Evolutionary conservation across 2,797 vertebrate genomes (phyloP), one percentile per base, ranked within the genome.

Genomic region (Gadopsis marmoratus): DNA sequence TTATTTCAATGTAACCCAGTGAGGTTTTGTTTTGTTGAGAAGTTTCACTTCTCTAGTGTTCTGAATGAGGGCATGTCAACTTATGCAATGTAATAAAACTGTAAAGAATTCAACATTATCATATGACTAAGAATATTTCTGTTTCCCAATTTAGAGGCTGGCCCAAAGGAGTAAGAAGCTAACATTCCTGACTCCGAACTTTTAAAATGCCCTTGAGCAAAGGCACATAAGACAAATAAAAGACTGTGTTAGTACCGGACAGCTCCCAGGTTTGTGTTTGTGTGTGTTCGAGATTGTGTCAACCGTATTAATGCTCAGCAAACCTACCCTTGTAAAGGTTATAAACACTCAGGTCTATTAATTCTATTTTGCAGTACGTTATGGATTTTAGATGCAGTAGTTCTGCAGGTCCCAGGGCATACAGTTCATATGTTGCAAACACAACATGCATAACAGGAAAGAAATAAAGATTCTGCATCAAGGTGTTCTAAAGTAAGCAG

Each of bases 11-110:
- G 1, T 35, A 37, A 26, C 2, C 11, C 14, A 1, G 26, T 26
- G 26, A 26, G 26, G 26, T 26, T 26, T 26, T 26, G 26, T 26
- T 26, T 26, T 26, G 26, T 26, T 26, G 26, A 26, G 26, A 26
- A 26, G 51, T 81, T 82, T 85, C 23, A 31, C 26, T 84, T 81
- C 31, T 59, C 55, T 23, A 1, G 4, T 14, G 1, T 10, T 62
- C 19, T 61, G 21, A 60, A 51, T 45, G 26, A 73, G 47, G 12
- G 3, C 11, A 33, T n/a, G 6, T 1, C 0, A 37, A 0, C 7
- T 60, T n/a, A 41, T 19, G 14, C n/a, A 16, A 64, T 7, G 4
- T 19, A 0, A 39, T 10, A 19, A 14, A 62, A 59, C 17, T 4
- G 35, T 12, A 13, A 51, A 23, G 9, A 73, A 39, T 37, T 11